Evolutionary conservation across 2,888 invertebrate species (phyloP), one percentile per base, ranked within the genome.

Genomic region (Eucera pruinosa): DNA sequence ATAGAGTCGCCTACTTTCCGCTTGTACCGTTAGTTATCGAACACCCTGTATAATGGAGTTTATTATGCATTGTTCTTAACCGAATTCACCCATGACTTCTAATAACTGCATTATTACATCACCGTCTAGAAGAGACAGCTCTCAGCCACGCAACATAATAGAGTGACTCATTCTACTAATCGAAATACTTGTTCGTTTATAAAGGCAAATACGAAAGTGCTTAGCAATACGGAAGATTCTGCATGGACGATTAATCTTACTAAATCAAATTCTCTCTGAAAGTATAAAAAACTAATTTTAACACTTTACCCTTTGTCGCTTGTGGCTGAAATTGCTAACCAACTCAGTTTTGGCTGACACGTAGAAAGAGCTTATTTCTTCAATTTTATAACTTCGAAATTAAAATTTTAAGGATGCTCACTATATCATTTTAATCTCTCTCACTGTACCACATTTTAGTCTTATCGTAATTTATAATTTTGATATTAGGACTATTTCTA

Each of bases 51-150:
- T 18, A 55, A 2, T n/a, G 0, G 7, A 27, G 2, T 23, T 33
- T 11, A 36, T 48, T 48, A 27, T 43, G 54, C 58, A 41, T 15
- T 20, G 25, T 43, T 39, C 25, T 20, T 2, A 39, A 50, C 18
- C 36, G 68, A 68, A 64, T 48, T 47, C 50, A 43, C n/a, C 41
- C 23, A n/a, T 54, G 20, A 25, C 67, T 43, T 48, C 3, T 57
- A 20, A 27, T 36, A 69, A 69, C 66, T 27, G 9, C n/a, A n/a
- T n/a, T 0, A 58, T 83, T 78, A 45, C 74, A 78, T 82, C 70
- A 83, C 48, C 81, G 69, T 52, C 39, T 13, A 43, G 7, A 18
- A 47, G 27, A 39, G 25, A 48, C 50, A 48, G 3, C n/a, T 47
- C 27, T 39, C 48, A 30, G 25, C 60, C 41, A 15, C 23, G 23